phyloP scores from a whole-genome alignment of 2,888 invertebrate genomes.

The Cotesia congregata region DNA sequence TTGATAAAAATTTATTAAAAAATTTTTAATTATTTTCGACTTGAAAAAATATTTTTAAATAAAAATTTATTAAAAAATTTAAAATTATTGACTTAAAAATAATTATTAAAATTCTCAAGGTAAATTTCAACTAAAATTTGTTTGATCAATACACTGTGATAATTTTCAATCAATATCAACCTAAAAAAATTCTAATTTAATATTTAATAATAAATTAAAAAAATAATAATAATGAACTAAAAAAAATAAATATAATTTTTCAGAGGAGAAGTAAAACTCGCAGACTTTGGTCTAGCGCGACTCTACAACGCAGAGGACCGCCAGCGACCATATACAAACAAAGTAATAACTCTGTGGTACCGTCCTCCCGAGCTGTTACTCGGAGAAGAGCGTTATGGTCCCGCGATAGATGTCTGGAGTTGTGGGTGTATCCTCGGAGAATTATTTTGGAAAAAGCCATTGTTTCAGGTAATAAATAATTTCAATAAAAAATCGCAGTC shows the following conservation, averaged over 20 bases:
- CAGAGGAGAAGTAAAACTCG: constrained; percentile 98
- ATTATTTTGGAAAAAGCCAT: constrained; percentile 93
- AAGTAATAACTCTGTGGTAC: constrained; percentile 99
- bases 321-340: constrained; percentile 97
- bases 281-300: constrained; percentile 97
- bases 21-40: too few species aligned
- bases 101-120: not conserved
- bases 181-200: not conserved
- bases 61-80: too few species aligned
- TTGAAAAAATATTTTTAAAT: too few species aligned
- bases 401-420: constrained; percentile 99
- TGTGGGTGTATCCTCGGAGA: constrained; percentile 99
- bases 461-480: constrained; percentile 84
- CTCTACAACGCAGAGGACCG: constrained; percentile 96
- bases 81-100: not conserved
- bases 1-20: too few species aligned
- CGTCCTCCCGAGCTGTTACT: constrained; percentile 96
- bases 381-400: constrained; percentile 97
- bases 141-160: too few species aligned
- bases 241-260: constrained; percentile 43
- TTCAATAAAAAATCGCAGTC: not conserved
- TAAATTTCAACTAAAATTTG: too few species aligned
- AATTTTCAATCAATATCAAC: too few species aligned
- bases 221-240: not conserved
- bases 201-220: too few species aligned